These are phyloP conservation scores for Drosophila triauraria DNA, from an alignment of 1,140 invertebrate species.

Conservation along the genomic window DNA sequence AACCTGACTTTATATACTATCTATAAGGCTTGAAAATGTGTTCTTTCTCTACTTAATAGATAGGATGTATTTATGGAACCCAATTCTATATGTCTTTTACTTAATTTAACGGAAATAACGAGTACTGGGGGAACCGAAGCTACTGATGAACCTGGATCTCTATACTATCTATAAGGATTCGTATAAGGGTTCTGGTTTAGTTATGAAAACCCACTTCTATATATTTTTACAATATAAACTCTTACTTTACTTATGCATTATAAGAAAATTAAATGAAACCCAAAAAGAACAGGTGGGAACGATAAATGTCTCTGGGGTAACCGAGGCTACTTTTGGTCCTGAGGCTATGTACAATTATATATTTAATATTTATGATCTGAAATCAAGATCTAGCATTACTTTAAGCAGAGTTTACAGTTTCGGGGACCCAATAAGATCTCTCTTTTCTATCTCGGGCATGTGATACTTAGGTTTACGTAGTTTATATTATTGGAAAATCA, in stretches of 20 bases:
- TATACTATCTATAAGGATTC: too few species aligned
- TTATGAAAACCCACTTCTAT: not conserved
- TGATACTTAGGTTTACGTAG: conserved; percentile 28
- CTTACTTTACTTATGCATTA: too few species aligned
- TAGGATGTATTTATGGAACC: not conserved
- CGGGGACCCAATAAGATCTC: not conserved
- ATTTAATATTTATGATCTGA: not conserved
- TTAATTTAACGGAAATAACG: too few species aligned
- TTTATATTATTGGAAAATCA: conserved; percentile 50
- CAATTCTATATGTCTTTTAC: not conserved
- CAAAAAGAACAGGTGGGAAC: not conserved
- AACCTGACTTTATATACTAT: conserved; percentile 3
- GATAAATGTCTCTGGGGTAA: not conserved
- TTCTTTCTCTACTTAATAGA: not conserved
- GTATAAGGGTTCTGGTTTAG: not conserved
- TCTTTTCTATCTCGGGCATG: conserved; percentile 3
- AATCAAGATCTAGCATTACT: conserved; percentile 4
- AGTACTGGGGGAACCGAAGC: too few species aligned
- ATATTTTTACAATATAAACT: not conserved
- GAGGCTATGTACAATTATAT: conserved; percentile 9
- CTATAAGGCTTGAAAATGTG: not conserved
- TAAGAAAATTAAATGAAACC: not conserved
- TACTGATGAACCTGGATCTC: too few species aligned
- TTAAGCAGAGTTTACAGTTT: not conserved
- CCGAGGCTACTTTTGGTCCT: conserved; percentile 14